Evolutionary conservation across 2,797 vertebrate genomes (phyloP).

Genomic region (Chelonia mydas): DNA sequence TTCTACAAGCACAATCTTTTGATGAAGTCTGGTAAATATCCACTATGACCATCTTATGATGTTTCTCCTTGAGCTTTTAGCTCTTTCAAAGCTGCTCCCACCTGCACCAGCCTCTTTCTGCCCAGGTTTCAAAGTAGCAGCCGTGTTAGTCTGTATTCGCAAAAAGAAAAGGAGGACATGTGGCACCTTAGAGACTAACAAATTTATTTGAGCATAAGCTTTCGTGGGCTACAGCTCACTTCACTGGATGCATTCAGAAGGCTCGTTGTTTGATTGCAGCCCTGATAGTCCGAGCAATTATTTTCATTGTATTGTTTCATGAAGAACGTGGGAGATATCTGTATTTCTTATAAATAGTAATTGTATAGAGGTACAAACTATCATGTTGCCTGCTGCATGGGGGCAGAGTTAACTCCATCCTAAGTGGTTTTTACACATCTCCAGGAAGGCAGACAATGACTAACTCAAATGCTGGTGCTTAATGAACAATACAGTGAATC

Average conservation of each 20-base stretch:
- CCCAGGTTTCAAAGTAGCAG: background rate
- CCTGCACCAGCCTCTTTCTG: background rate
- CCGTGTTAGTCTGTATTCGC: too few relatives aligned
- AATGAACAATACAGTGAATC: background rate
- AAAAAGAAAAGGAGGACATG: too few relatives aligned
- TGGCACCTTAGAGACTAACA: too few relatives aligned
- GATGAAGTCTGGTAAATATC: background rate
- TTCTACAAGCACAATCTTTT: background rate
- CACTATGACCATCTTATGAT: background rate
- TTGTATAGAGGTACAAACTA: background rate
- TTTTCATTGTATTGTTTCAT: background rate
- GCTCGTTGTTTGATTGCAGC: background rate
- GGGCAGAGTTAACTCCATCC: background rate
- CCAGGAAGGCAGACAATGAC: background rate
- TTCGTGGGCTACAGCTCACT: too few relatives aligned
- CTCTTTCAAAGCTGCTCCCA: background rate
- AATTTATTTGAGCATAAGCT: too few relatives aligned
- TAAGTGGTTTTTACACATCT: background rate
- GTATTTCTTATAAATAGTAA: background rate
- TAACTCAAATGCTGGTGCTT: background rate
- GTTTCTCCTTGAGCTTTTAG: background rate
- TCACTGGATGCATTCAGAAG: too few relatives aligned
- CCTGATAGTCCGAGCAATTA: background rate
- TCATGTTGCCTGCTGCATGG: background rate
- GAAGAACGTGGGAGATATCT: background rate